Percentiles rank a stretch among this genome's conserved stretches.
Evolutionary conservation across 2,113 vertebrate genomes (phyloP).

Genomic region (Octodon degus): DNA sequence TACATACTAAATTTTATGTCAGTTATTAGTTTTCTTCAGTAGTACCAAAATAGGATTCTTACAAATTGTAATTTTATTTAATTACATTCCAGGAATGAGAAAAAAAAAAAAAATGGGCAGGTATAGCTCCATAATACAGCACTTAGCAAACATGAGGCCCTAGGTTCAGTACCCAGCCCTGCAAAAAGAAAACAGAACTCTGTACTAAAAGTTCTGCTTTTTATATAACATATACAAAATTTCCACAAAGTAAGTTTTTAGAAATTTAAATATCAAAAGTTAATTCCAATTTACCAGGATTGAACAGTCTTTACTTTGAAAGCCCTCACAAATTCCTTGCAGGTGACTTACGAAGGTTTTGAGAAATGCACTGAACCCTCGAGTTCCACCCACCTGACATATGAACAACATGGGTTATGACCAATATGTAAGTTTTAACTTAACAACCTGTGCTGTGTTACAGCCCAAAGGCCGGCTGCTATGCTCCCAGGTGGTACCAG

Average conservation of each 20-base stretch:
- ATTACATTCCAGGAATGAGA: conserved; percentile 47
- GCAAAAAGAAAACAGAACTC: conserved; percentile 64
- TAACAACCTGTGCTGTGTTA: neutral
- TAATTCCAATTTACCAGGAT: conserved; percentile 50
- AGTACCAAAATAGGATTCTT: conserved; percentile 52
- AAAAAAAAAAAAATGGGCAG: conserved; percentile 51
- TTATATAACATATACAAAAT: conserved; percentile 42
- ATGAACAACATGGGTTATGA: neutral
- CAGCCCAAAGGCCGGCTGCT: neutral
- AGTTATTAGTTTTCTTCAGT: conserved; percentile 46
- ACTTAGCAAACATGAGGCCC: neutral
- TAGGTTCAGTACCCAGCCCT: neutral
- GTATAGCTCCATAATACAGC: neutral
- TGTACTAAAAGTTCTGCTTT: conserved; percentile 71
- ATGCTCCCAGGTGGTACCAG: neutral
- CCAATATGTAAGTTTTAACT: neutral
- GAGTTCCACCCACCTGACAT: neutral
- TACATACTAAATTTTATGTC: conserved; percentile 58
- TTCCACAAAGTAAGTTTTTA: conserved; percentile 34
- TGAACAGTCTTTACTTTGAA: conserved; percentile 45
- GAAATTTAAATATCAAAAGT: conserved; percentile 54
- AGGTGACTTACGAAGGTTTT: conserved; percentile 37
- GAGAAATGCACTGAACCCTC: neutral
- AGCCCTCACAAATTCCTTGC: conserved; percentile 40
- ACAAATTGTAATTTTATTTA: conserved; percentile 63